phyloP scores from a whole-genome alignment of 2,888 invertebrate genomes.

The Gnatocerus cornutus region DNA sequence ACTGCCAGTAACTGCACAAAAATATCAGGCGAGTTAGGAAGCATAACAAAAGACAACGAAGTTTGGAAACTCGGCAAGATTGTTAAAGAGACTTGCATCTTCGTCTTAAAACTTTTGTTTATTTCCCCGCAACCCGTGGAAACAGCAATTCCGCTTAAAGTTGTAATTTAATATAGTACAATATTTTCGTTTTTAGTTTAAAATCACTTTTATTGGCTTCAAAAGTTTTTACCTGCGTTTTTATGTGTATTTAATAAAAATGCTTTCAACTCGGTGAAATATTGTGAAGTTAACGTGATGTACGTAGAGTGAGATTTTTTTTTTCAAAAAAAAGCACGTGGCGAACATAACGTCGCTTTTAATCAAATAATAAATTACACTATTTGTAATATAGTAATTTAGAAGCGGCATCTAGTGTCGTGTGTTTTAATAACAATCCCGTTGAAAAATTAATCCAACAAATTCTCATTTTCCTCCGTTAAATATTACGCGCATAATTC shows the following conservation, averaged over 20 bases:
- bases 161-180: conserved; percentile 32
- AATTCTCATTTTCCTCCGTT: conserved; percentile 54
- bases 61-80: conserved; percentile 26
- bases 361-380: conserved; percentile 64
- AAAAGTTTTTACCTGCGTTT: background rate
- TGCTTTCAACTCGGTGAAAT: background rate
- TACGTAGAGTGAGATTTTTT: background rate
- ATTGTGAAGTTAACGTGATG: background rate
- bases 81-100: conserved; percentile 26
- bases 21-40: conserved; percentile 1
- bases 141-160: conserved; percentile 27
- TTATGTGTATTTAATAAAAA: conserved; percentile 10
- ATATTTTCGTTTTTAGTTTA: conserved; percentile 11
- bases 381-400: conserved; percentile 46
- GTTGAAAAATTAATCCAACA: conserved; percentile 59
- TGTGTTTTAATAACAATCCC: conserved; percentile 56
- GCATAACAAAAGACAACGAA: conserved; percentile 20
- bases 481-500: conserved; percentile 55
- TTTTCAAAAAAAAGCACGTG: background rate
- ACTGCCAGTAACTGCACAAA: conserved; percentile 5
- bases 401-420: conserved; percentile 22
- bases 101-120: conserved; percentile 17
- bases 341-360: conserved; percentile 47
- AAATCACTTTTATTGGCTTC: background rate
- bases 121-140: conserved; percentile 7